Percentiles rank a stretch among this genome's conserved stretches.
These are phyloP conservation scores for Hydrolagus colliei DNA, from an alignment of 2,797 vertebrate genomes.

Conservation along the genomic window DNA sequence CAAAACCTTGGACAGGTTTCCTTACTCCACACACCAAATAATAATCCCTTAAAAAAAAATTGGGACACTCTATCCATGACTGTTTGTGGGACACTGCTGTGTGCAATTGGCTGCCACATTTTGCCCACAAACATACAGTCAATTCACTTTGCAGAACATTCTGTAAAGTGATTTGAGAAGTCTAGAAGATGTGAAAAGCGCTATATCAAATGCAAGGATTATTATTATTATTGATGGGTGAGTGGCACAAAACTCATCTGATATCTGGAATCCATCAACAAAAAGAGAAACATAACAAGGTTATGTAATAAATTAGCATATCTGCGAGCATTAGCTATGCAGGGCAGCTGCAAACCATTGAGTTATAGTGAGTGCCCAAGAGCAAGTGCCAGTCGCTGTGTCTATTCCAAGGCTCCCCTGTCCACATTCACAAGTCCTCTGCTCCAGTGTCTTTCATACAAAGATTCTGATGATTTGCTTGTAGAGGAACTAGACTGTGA, in stretches of 20 bases:
- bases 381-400: not conserved
- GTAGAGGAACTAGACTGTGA: no score
- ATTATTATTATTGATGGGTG: not conserved
- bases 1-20: no score
- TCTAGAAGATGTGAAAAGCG: no score
- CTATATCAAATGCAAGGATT: no score
- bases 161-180: no score
- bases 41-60: no score
- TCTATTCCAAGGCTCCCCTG: not conserved
- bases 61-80: no score
- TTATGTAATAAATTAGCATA: not conserved
- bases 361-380: not conserved
- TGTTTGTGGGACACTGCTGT: no score
- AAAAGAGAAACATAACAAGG: not conserved
- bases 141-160: no score
- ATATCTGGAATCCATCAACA: not conserved
- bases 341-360: not conserved
- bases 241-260: not conserved
- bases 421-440: not conserved
- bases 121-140: no score
- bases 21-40: no score
- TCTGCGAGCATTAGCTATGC: not conserved
- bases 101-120: no score
- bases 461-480: not conserved
- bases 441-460: not conserved